Base-by-base conservation (phyloP, 2,888 invertebrate genomes). In the Cerceris rybyensis region DNA sequence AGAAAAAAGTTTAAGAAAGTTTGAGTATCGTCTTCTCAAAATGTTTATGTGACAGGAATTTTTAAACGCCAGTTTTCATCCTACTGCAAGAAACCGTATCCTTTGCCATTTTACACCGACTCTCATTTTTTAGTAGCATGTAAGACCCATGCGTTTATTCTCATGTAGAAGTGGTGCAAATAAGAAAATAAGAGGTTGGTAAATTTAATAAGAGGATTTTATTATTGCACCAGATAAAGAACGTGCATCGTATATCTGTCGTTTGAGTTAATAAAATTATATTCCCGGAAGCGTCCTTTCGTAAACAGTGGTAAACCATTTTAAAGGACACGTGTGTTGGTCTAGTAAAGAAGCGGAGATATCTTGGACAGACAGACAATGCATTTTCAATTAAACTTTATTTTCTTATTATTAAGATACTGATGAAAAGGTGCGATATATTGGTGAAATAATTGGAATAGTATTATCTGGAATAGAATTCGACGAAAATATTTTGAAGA, bases 251-350 rank as follows among this genome's bases (percentile, higher is more conserved):
- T 52, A 43, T 69, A 59, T 39, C 41, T 43, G 57, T 39, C 14
- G 39, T 6, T 28, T 65, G 11, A 60, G 70, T 43, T 77, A 77
- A 77, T 63, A 65, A 77, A 77, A 77, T 77, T 70, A 52, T 7
- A 11, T 43, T 41, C 17, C 58, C 42, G n/a, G 13, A 39, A 11
- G 7, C 52, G 1, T 46, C 46, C 9, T 6, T 8, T 11, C 9
- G 46, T 46, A 11, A 46, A 46, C 8, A 11, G 11, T 8, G 11
- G 8, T 1, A 46, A 46, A 13, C n/a, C 11, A 52, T 52, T 52
- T 52, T 14, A 7, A 9, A 14, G 7, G 52, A 52, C 1, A 9
- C 9, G n/a, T n/a, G 52, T n/a, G 52, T 8, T 0, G n/a, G 14
- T 13, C 28, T 28, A 5, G 1, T 52, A 52, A 13, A 52, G 13